A percentile compares a stretch with the other conserved stretches of the same genome.
Evolutionary conservation across 2,113 vertebrate species (phyloP).

Genomic region (Leptobrachium ailaonicum): DNA sequence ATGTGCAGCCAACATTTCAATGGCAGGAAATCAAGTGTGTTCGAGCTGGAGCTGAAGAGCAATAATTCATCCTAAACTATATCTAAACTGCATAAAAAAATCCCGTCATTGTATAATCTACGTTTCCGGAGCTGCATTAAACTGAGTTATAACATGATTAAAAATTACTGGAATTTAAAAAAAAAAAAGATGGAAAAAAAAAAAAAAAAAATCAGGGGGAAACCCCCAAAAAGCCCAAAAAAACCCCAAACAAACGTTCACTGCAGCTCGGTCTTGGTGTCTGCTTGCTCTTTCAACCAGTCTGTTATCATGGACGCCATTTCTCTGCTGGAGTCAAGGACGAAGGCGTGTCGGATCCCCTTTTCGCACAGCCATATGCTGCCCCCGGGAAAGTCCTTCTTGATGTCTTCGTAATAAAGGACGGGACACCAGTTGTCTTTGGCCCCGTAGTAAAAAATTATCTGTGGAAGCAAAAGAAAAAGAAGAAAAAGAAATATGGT

Average conservation of each 20-base stretch:
- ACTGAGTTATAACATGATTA: background rate
- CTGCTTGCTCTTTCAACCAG: slow-evolving; percentile 78
- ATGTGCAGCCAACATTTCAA: slow-evolving; percentile 24
- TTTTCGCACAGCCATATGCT: slow-evolving; percentile 85
- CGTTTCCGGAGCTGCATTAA: slow-evolving; percentile 3
- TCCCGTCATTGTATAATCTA: slow-evolving; percentile 24
- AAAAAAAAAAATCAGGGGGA: background rate
- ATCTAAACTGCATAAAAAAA: slow-evolving; percentile 35
- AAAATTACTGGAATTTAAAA: slow-evolving; percentile 6
- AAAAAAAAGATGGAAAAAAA: background rate
- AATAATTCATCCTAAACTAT: slow-evolving; percentile 19
- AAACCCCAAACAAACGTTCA: background rate
- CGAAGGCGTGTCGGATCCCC: slow-evolving; percentile 82
- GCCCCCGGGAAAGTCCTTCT: slow-evolving; percentile 81
- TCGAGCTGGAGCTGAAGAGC: slow-evolving; percentile 1
- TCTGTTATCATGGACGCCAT: slow-evolving; percentile 78
- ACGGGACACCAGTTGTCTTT: slow-evolving; percentile 86
- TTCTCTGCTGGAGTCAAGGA: slow-evolving; percentile 74
- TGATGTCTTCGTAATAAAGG: slow-evolving; percentile 86
- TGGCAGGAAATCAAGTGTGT: slow-evolving; percentile 32
- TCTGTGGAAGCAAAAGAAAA: slow-evolving; percentile 65
- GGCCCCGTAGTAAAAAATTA: slow-evolving; percentile 90
- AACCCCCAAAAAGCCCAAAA: background rate
- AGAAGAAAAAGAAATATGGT: slow-evolving; percentile 1
- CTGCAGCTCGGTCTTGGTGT: slow-evolving; percentile 74